Conservation (phyloP, 2,888 invertebrate species). For the Apomyelois bistriatella region DNA sequence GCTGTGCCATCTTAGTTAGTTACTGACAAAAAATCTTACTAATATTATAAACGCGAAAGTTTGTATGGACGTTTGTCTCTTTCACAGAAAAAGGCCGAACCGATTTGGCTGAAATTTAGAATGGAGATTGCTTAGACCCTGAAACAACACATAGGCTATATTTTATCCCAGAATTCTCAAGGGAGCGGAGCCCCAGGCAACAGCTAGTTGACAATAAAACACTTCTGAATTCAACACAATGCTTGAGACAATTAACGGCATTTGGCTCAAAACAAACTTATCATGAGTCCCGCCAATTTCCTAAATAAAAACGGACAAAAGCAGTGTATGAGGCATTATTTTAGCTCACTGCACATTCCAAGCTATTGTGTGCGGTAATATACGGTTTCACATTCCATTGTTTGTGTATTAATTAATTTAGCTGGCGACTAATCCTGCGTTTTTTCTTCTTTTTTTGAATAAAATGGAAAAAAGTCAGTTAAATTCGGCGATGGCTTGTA, state of each 20-base stretch:
- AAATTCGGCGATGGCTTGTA: not conserved
- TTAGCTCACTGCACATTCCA: constrained; percentile 22
- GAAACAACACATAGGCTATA: no score
- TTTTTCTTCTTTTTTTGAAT: constrained; percentile 22
- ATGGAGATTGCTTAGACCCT: no score
- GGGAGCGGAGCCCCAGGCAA: no score
- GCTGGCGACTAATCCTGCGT: constrained; percentile 25
- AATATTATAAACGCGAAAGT: no score
- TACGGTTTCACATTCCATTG: constrained; percentile 24
- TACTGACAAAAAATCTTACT: no score
- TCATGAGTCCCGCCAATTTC: constrained; percentile 4
- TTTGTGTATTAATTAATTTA: constrained; percentile 30
- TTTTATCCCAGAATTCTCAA: no score
- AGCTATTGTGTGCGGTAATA: constrained; percentile 23
- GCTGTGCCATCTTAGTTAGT: no score
- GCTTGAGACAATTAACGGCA: not conserved
- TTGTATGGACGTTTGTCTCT: no score
- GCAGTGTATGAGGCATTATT: constrained; percentile 19
- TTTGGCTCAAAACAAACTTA: constrained; percentile 6
- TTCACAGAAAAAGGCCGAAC: no score
- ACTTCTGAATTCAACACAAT: not conserved
- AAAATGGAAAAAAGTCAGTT: constrained; percentile 4
- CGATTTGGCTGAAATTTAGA: no score
- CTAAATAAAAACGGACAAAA: constrained; percentile 5
- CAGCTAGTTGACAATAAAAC: no score